A percentile compares a stretch with the other conserved stretches of the same genome.
Conservation (phyloP, 1,140 invertebrate species). For the Drosophila simulans region DNA sequence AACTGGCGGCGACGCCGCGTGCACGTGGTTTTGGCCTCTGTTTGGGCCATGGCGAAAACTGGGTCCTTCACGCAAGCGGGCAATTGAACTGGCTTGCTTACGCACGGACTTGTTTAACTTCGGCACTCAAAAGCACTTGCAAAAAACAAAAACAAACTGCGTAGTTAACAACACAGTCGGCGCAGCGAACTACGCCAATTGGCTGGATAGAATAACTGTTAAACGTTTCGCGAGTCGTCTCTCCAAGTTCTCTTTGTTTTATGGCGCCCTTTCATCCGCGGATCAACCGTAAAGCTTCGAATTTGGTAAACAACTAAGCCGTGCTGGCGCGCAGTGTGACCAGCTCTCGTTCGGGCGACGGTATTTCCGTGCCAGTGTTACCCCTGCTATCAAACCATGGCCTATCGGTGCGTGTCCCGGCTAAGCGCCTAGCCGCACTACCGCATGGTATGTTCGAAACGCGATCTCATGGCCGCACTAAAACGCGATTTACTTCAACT, state of each 20-base stretch:
- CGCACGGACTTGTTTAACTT: neutral
- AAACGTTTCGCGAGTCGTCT: slow-evolving; percentile 20
- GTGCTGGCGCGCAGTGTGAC: neutral
- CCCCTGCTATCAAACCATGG: neutral
- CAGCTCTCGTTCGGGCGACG: neutral
- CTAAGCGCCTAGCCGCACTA: neutral
- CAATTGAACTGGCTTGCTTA: neutral
- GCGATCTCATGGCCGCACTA: neutral
- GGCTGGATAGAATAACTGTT: slow-evolving; percentile 40
- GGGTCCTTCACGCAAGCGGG: neutral
- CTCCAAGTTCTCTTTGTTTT: slow-evolving; percentile 1
- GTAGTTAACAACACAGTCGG: slow-evolving; percentile 1
- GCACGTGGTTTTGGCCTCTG: slow-evolving; percentile 54
- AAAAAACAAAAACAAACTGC: slow-evolving; percentile 23
- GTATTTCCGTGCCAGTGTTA: neutral
- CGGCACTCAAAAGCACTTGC: slow-evolving; percentile 27
- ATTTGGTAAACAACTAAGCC: slow-evolving; percentile 49
- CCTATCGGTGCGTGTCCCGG: neutral
- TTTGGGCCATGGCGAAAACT: slow-evolving; percentile 20
- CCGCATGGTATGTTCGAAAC: neutral
- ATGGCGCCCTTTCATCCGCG: slow-evolving; percentile 9
- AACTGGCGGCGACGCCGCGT: slow-evolving; percentile 62
- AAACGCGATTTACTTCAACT: neutral
- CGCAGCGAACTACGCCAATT: slow-evolving; percentile 6
- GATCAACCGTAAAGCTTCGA: slow-evolving; percentile 25